Evolutionary conservation across 2,797 vertebrate species (phyloP), one percentile per base, ranked within the genome.

Genomic region (Champsocephalus esox): DNA sequence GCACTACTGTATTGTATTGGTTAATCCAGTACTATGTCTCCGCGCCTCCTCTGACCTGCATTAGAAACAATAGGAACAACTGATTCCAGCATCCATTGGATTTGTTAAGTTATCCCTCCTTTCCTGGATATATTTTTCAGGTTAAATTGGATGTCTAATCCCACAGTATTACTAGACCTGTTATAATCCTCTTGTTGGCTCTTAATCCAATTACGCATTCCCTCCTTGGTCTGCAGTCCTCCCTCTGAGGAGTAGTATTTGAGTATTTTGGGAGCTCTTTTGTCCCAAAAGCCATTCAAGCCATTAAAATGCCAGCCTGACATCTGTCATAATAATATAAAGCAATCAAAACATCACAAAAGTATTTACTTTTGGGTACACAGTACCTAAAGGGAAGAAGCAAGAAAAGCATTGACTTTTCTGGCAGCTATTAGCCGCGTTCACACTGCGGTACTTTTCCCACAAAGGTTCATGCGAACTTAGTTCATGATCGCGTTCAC

Each of bases 171-270:
- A 41, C 51, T 46, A 51, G 4, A 66, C n/a, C 12, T 56, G 44
- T 62, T 44, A 14, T 59, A 68, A 49, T 60, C 63, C 66, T 50
- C 59, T 46, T 63, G 24, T 66, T 51, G 61, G 71, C 28, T 34
- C 55, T 43, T 43, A 79, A 59, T 66, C 55, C 44, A 6, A 64
- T 43, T 17, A 43, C 1, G 11, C 5, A 14, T n/a, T 8, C 5
- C 8, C 32, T 58, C 19, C 13, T 11, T 34, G 6, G 2, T 64
- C 24, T 41, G 48, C 21, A 12, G 55, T 48, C 12, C 14, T 2
- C 14, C 0, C 3, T 46, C 59, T 3, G 21, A 54, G 17, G 5
- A 41, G n/a, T 24, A 0, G n/a, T 0, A 24, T 54, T 13, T 16
- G 1, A 7, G 19, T 60, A 0, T 16, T 61, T 48, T 57, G 12